Percentiles rank a stretch among this genome's conserved stretches.
These are phyloP conservation scores for Mayetiola destructor DNA, from an alignment of 2,888 invertebrate genomes.

Conservation along the genomic window DNA sequence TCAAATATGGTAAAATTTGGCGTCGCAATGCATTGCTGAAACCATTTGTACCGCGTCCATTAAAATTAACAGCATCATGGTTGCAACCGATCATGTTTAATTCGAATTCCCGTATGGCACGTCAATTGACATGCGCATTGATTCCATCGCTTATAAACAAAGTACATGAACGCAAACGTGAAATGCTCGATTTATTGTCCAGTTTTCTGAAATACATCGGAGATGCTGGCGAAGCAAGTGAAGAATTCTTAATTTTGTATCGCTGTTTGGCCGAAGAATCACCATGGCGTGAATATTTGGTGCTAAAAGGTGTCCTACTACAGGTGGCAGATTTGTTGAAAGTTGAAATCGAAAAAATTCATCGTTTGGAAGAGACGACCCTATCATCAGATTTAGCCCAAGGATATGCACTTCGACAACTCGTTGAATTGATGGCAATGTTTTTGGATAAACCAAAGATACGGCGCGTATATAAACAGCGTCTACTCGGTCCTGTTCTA, in stretches of 20 bases:
- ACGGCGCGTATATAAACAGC: conserved; percentile 76
- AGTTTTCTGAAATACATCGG: conserved; percentile 77
- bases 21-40: conserved; percentile 26
- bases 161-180: conserved; percentile 49
- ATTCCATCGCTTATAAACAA: conserved; percentile 62
- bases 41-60: conserved; percentile 22
- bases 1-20: conserved; percentile 66
- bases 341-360: conserved; percentile 75
- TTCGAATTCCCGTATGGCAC: conserved; percentile 73
- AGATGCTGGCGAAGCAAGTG: conserved; percentile 77
- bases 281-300: conserved; percentile 89
- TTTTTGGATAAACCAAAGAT: conserved; percentile 80
- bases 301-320: conserved; percentile 69
- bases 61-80: conserved; percentile 54
- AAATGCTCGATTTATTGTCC: conserved; percentile 72
- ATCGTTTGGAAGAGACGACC: conserved; percentile 80
- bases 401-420: conserved; percentile 80
- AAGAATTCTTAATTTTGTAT: conserved; percentile 78
- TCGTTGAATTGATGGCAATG: conserved; percentile 74
- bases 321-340: conserved; percentile 75
- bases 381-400: conserved; percentile 87
- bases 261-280: conserved; percentile 68
- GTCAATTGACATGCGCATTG: conserved; percentile 80
- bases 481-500: conserved; percentile 50
- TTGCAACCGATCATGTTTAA: conserved; percentile 84